Evolutionary conservation across 2,113 vertebrate genomes (phyloP), one percentile per base, ranked within the genome.

Genomic region (Oreocharis arfaki): DNA sequence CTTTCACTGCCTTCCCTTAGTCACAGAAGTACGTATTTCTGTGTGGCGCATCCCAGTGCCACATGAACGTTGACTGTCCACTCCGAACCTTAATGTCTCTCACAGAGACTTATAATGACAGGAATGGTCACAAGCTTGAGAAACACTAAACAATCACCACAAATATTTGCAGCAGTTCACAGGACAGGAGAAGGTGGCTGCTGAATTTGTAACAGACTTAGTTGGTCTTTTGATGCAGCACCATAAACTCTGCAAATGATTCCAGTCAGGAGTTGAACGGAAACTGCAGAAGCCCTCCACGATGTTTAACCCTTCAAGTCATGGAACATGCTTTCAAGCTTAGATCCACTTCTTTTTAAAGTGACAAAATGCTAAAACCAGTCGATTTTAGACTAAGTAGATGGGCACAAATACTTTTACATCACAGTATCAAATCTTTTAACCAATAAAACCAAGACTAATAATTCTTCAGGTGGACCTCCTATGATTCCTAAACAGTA

Each of bases 21-120:
- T 46, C 30, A 37, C 23, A 42, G 18, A 59, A 52, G 8, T 46
- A 28, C 10, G 6, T 47, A 59, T 39, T 78, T 81, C 41, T 50
- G 1, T 32, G 19, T 27, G 23, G 22, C 49, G 17, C 16, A 42
- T 57, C 26, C 30, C 14, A 50, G 5, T 23, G 22, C 23, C 44
- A 35, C 5, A 6, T 4, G 5, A 70, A 22, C 1, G 3, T 3
- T 80, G n/a, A 33, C 39, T 6, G 1, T 46, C 22, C 28, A 17
- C 12, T 3, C 3, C 53, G 11, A 73, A 28, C 7, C 8, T n/a
- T 15, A 49, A 11, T 7, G 22, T 15, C 21, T 57, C 39, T 80
- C 20, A 52, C 37, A 67, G 10, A 42, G 10, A 49, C 9, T 60
- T 64, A 27, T 0, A 39, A 65, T 1, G 7, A 22, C 1, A 1